Evolutionary conservation across 2,888 invertebrate species (phyloP), one percentile per base, ranked within the genome.

Genomic region (Salpingus planirostris): DNA sequence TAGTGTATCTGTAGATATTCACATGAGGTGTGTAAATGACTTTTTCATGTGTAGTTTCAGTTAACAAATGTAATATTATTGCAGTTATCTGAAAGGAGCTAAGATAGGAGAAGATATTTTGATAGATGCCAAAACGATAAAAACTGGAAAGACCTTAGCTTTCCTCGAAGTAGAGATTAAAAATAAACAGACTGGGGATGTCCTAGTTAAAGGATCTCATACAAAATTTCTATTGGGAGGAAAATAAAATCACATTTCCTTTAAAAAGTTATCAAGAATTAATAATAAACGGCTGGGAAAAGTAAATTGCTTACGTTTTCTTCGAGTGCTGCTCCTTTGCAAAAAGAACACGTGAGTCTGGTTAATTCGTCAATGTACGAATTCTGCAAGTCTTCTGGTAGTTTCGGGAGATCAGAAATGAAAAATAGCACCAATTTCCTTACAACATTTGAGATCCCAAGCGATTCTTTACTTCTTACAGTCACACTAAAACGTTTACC

Each of bases 131-230:
- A 70, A 71, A 34, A 87, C 88, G 0, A 62, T 79, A 13, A 83
- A 79, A 63, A 68, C 75, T 23, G 93, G 93, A 1, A 80, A 76
- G 49, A 80, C 73, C 27, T 64, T 93, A 40, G 91, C 90, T 0
- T 93, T 86, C 58, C 67, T 91, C 5, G 78, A 81, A 49, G 86
- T 90, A 5, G 78, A 83, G 49, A 69, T 95, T 2, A 74, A 71
- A 24, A 81, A 84, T 39, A 90, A 89, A 60, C 67, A 70, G 4
- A 80, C 75, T 38, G 81, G 83, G 31, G 68, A 71, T 25, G 48
- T 91, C 2, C 60, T 95, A 28, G 92, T 88, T 3, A 80, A 75
- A 40, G 93, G 90, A 21, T 73, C 76, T 34, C 93, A 95, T 57
- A 89, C 87, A 0, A 92, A 92, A 60, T 88, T 71, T 59, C 24